A percentile compares a stretch with the other conserved stretches of the same genome.
phyloP scores from a whole-genome alignment of 2,888 invertebrate species.

The Hypomecis punctinalis region DNA sequence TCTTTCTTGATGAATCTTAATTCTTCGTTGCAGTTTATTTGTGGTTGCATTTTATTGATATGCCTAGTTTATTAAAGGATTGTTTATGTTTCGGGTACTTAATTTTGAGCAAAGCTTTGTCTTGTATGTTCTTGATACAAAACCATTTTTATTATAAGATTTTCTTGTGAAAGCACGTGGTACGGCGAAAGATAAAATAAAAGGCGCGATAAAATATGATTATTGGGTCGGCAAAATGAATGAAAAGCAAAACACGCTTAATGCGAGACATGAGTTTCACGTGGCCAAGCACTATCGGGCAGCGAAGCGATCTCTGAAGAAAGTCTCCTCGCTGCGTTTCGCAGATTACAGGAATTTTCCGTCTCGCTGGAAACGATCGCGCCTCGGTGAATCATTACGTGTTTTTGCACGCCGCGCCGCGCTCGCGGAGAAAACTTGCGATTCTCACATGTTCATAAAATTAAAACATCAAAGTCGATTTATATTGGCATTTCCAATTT shows the following conservation, averaged over 20 bases:
- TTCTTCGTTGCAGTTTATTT: conserved; percentile 31
- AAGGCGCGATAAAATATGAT: background rate
- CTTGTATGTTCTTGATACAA: too few relatives aligned
- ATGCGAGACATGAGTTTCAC: conserved; percentile 53
- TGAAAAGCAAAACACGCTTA: conserved; percentile 24
- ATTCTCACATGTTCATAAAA: conserved; percentile 51
- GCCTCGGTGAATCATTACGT: conserved; percentile 76
- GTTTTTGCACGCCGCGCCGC: conserved; percentile 65
- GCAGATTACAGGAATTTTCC: conserved; percentile 82
- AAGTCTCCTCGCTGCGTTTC: conserved; percentile 63
- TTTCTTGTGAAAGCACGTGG: background rate
- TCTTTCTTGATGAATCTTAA: conserved; percentile 33
- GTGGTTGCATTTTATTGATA: conserved; percentile 8
- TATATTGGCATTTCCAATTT: conserved; percentile 44
- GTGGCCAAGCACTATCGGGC: conserved; percentile 56
- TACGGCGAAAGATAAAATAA: background rate
- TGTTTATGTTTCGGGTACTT: conserved; percentile 7
- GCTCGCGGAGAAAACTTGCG: conserved; percentile 67
- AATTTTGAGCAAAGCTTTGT: background rate
- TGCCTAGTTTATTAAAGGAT: conserved; percentile 10
- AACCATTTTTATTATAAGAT: background rate
- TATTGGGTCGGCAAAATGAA: conserved; percentile 6
- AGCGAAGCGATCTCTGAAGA: conserved; percentile 69
- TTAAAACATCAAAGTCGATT: conserved; percentile 50
- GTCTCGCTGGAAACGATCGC: conserved; percentile 79